Evolutionary conservation across 2,888 invertebrate genomes (phyloP).

Genomic region (Drosophila austrosaltans): DNA sequence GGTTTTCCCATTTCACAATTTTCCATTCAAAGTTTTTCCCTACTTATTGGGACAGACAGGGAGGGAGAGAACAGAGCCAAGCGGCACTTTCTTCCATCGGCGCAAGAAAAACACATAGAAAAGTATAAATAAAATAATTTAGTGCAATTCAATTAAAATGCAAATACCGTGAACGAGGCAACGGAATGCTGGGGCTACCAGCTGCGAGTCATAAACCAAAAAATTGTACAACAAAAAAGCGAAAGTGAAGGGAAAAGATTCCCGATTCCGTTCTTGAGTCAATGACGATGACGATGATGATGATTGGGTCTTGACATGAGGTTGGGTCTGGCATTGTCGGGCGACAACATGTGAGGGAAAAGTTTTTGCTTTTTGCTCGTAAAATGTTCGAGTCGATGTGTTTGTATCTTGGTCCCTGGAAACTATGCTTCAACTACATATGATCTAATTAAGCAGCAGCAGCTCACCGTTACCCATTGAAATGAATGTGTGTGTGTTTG

Average conservation of each 20-base stretch:
- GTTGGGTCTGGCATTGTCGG: neutral
- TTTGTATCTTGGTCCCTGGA: constrained; percentile 6
- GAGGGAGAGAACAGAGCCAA: neutral
- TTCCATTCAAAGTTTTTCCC: constrained; percentile 37
- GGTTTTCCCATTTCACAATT: constrained; percentile 14
- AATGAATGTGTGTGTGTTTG: neutral
- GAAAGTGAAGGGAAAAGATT: constrained; percentile 6
- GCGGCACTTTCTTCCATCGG: constrained; percentile 18
- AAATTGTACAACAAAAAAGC: neutral
- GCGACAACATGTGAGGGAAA: constrained; percentile 5
- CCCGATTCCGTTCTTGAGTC: neutral
- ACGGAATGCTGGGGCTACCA: neutral
- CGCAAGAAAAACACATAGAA: neutral
- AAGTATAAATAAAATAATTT: constrained; percentile 67
- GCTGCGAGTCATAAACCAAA: constrained; percentile 31
- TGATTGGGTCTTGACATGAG: constrained; percentile 2
- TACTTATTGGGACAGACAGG: constrained; percentile 1
- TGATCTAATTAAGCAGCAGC: constrained; percentile 70
- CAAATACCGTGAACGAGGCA: constrained; percentile 59
- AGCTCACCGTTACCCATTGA: constrained; percentile 36
- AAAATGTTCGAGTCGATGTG: constrained; percentile 48
- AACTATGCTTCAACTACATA: constrained; percentile 44
- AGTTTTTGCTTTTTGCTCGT: constrained; percentile 37
- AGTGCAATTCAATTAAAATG: constrained; percentile 77
- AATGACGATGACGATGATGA: constrained; percentile 1